Evolutionary conservation across 2,888 invertebrate species (phyloP), one percentile per base, ranked within the genome.

Genomic region (Galerucella nymphaeae): DNA sequence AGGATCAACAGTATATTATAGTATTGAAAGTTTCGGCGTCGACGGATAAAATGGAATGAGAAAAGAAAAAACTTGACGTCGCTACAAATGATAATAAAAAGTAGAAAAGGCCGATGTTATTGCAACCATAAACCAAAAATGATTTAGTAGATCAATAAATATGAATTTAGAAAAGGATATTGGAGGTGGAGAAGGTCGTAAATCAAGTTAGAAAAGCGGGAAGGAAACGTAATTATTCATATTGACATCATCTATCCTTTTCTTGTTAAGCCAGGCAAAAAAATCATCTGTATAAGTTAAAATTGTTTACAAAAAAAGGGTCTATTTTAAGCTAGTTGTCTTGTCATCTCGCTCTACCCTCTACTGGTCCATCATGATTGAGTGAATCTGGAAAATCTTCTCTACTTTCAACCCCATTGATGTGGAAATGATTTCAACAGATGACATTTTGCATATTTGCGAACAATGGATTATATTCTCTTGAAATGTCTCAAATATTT

Each of bases 61-160:
- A 61, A 38, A 55, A n/a, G 55, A 70, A 67, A 65, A 63, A 67
- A 9, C 58, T 20, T 42, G 67, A 73, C 67, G 67, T 71, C 67
- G 74, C 67, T 61, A 70, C 72, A 76, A 63, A 69, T 71, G 76
- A 76, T 69, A 72, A 73, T 72, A 73, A 76, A 74, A 69, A 76
- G 63, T 70, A 68, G 64, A 72, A 66, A 61, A 71, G 70, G 66
- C 67, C 71, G 70, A 67, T 74, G 69, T 69, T 76, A 74, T 76
- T 74, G 70, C 64, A 48, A 76, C 74, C 76, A 71, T 72, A 74
- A 74, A 74, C 67, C 74, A 70, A 66, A 66, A 72, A 68, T 76
- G 75, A 76, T 76, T 73, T 75, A 73, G 72, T 68, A 62, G 75
- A 76, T 76, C 75, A 70, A 76, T 76, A 72, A 76, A 76, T 75